Percentiles rank a stretch among this genome's conserved stretches.
Conservation (phyloP, 2,797 vertebrate species). For the Chrosomus eos region DNA sequence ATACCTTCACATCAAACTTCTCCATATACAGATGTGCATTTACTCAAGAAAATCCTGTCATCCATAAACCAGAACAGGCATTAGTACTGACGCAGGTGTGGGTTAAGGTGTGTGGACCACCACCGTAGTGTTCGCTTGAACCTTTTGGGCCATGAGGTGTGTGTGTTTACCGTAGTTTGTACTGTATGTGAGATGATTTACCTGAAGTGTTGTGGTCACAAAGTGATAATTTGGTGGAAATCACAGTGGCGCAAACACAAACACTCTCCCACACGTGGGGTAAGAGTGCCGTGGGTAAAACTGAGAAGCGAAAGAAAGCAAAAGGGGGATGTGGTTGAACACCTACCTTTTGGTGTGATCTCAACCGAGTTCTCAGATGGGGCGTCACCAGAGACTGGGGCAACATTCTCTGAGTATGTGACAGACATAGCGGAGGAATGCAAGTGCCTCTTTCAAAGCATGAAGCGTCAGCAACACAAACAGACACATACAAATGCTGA, state of each 20-base stretch:
- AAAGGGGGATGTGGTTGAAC: background rate
- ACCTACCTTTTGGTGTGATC: constrained; percentile 83
- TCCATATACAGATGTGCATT: constrained; percentile 23
- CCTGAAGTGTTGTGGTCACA: constrained; percentile 15
- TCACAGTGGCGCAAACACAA: constrained; percentile 69
- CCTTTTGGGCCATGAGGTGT: constrained; percentile 23
- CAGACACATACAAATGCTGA: constrained; percentile 35
- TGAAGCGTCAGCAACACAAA: constrained; percentile 54
- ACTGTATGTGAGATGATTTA: constrained; percentile 15
- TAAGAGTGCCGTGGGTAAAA: constrained; percentile 32
- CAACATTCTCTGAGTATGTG: constrained; percentile 81
- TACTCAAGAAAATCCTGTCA: background rate
- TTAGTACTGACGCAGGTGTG: constrained; percentile 36
- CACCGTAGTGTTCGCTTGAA: background rate
- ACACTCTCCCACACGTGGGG: constrained; percentile 43
- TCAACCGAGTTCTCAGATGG: constrained; percentile 78
- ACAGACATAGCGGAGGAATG: constrained; percentile 78
- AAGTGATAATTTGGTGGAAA: constrained; percentile 42
- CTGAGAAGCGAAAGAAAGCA: constrained; percentile 14
- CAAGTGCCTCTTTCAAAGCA: constrained; percentile 74
- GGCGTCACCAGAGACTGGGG: constrained; percentile 73
- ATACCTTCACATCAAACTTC: constrained; percentile 46
- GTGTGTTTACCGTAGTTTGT: constrained; percentile 36
- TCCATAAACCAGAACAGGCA: constrained; percentile 22
- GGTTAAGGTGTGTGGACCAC: constrained; percentile 16